Evolutionary conservation across 2,797 vertebrate genomes (phyloP).

Genomic region (Cryptoprocta ferox): DNA sequence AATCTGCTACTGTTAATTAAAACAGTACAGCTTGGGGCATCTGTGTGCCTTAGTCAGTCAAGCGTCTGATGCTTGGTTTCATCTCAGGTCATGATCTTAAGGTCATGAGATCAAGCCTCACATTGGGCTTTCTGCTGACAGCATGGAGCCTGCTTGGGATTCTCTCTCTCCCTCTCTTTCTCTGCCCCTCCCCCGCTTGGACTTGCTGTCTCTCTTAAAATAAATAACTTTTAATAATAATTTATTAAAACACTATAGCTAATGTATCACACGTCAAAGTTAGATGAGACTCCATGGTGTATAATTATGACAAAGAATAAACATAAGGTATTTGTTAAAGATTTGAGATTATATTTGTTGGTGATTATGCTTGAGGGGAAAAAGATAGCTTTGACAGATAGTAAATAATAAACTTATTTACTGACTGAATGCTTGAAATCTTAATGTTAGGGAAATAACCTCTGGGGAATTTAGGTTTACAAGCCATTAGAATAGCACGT

Average conservation of each 20-base stretch:
- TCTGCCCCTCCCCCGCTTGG: no score
- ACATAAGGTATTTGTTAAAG: conserved; percentile 38
- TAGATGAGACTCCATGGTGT: neutral
- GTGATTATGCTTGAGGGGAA: neutral
- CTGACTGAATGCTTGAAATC: neutral
- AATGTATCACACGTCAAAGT: conserved; percentile 43
- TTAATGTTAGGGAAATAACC: neutral
- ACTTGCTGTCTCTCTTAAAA: no score
- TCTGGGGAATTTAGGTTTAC: conserved; percentile 67
- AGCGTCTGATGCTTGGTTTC: no score
- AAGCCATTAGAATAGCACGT: neutral
- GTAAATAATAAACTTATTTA: conserved; percentile 53
- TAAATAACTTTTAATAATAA: no score
- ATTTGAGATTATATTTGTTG: conserved; percentile 46
- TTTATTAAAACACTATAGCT: conserved; percentile 41
- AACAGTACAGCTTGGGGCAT: neutral
- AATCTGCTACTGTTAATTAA: conserved; percentile 47
- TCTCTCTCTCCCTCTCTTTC: no score
- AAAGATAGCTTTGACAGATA: neutral
- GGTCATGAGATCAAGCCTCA: no score
- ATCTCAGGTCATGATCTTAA: no score
- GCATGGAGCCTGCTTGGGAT: no score
- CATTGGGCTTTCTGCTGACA: no score
- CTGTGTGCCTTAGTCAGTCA: no score
- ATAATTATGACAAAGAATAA: conserved; percentile 16